Evolutionary conservation across 2,888 invertebrate species (phyloP).

Genomic region (Argyresthia albistria): DNA sequence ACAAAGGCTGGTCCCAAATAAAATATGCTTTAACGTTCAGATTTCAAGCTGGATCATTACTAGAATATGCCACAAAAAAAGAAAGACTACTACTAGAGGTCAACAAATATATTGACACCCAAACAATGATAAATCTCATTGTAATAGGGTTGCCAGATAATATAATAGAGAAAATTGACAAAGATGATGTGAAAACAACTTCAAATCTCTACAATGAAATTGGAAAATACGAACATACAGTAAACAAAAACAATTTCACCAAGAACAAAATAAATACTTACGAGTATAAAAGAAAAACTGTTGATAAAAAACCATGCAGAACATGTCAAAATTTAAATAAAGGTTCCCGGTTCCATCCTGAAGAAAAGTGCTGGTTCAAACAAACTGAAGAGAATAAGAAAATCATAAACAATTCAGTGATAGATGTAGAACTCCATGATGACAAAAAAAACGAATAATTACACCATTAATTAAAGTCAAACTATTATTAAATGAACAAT

Average conservation of each 20-base stretch:
- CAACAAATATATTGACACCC: background rate
- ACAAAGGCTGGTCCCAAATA: background rate
- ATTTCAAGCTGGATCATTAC: background rate
- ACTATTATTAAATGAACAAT: conserved; percentile 6
- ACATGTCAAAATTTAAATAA: conserved; percentile 8
- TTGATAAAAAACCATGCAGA: background rate
- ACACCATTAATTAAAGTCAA: conserved; percentile 8
- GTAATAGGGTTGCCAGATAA: background rate
- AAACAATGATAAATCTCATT: background rate
- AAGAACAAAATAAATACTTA: background rate
- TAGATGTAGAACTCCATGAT: conserved; percentile 9
- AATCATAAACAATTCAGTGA: conserved; percentile 8
- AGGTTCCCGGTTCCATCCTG: conserved; percentile 8
- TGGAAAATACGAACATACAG: background rate
- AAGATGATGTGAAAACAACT: background rate
- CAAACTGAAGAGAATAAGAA: background rate
- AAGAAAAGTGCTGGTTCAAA: conserved; percentile 9
- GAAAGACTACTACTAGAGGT: background rate
- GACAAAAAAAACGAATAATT: conserved; percentile 11
- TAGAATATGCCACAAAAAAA: background rate
- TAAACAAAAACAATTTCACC: background rate
- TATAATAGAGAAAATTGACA: background rate
- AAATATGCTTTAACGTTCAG: background rate
- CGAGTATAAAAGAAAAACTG: background rate
- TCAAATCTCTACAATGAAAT: background rate